These are phyloP conservation scores for Anoncus sp. DNA, from an alignment of 2,888 invertebrate species.

Conservation along the genomic window DNA sequence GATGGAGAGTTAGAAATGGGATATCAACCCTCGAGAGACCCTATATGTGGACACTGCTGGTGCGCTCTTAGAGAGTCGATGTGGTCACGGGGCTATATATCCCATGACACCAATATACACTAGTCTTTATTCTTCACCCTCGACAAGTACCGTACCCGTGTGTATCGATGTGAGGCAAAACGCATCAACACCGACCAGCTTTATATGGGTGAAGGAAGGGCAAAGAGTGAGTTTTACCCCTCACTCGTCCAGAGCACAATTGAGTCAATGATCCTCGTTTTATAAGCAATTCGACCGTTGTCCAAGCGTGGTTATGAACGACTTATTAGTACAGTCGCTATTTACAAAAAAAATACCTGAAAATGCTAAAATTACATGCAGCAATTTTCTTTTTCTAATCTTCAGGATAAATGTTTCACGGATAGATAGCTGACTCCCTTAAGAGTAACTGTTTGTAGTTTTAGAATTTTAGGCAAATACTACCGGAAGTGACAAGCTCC, in stretches of 20 bases:
- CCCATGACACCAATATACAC: slow-evolving; percentile 79
- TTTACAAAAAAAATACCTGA: not conserved
- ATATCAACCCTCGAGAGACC: slow-evolving; percentile 70
- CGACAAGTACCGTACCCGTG: slow-evolving; percentile 4
- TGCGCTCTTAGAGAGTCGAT: slow-evolving; percentile 77
- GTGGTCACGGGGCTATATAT: slow-evolving; percentile 79
- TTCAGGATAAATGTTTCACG: not conserved
- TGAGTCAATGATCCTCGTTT: not conserved
- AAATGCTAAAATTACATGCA: no score
- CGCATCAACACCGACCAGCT: slow-evolving; percentile 35
- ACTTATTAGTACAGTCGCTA: not conserved
- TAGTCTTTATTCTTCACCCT: slow-evolving; percentile 78
- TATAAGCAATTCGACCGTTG: slow-evolving; percentile 48
- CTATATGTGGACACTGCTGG: slow-evolving; percentile 67
- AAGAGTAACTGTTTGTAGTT: no score
- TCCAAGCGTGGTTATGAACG: not conserved
- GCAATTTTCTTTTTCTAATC: not conserved
- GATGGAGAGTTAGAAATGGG: slow-evolving; percentile 32
- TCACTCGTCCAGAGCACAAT: slow-evolving; percentile 22
- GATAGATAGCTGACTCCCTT: no score
- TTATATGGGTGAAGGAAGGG: no score
- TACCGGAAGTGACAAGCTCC: no score
- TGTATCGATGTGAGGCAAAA: slow-evolving; percentile 12
- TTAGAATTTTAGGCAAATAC: no score
- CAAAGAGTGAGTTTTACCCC: slow-evolving; percentile 21